Percentiles rank a stretch among this genome's conserved stretches.
Evolutionary conservation across 2,888 invertebrate genomes (phyloP).

Genomic region (Cataglyphis altisquamis): DNA sequence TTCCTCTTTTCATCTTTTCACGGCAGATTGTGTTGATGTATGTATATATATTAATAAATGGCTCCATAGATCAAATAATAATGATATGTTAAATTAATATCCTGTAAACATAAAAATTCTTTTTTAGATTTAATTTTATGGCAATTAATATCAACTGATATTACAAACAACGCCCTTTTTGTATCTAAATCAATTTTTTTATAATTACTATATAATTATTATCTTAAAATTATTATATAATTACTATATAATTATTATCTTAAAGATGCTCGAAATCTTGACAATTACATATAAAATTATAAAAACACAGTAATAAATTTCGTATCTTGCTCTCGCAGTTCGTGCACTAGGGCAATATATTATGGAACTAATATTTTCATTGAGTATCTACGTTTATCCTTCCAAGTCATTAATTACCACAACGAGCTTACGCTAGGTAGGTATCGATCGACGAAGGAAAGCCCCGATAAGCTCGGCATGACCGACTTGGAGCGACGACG

Average conservation of each 20-base stretch:
- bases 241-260: background rate
- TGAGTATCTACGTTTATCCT: conserved; percentile 42
- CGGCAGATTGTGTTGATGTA: background rate
- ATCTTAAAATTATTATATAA: background rate
- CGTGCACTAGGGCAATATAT: conserved; percentile 26
- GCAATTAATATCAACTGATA: background rate
- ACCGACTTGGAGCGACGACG: conserved; percentile 50
- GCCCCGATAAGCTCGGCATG: conserved; percentile 59
- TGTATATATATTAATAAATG: background rate
- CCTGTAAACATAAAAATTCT: background rate
- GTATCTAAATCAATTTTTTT: background rate
- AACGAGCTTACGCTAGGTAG: conserved; percentile 50
- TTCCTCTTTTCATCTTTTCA: conserved; percentile 3
- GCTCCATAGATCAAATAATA: background rate
- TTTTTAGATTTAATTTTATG: background rate
- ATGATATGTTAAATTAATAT: background rate
- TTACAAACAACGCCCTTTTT: background rate
- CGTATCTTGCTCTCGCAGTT: conserved; percentile 18
- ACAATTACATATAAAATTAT: conserved; percentile 6
- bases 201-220: background rate
- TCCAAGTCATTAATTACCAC: conserved; percentile 61
- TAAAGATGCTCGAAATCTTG: background rate
- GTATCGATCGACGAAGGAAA: conserved; percentile 52
- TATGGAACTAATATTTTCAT: conserved; percentile 57
- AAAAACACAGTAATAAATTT: conserved; percentile 32